These are phyloP conservation scores for Alviniconcha marisindica DNA, from an alignment of 1,140 invertebrate genomes.

Conservation along the genomic window DNA sequence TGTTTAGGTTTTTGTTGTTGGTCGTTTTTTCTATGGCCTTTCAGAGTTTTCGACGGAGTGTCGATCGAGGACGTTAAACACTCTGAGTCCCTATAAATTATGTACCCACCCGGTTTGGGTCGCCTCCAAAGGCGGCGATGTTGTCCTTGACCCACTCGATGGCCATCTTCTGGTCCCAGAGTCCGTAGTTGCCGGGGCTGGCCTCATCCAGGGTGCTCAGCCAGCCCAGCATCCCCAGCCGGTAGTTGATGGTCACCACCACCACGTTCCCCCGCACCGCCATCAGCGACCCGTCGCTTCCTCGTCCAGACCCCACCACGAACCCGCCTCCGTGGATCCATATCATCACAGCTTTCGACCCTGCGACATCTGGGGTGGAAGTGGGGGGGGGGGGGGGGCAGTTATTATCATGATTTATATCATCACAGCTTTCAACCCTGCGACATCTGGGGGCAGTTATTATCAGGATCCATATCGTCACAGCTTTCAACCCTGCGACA, in stretches of 20 bases:
- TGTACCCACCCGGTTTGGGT: conserved; percentile 57
- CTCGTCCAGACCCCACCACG: conserved; percentile 14
- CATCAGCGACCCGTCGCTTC: conserved; percentile 11
- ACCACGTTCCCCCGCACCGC: conserved; percentile 29
- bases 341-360: conserved; percentile 24
- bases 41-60: background rate
- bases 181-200: conserved; percentile 40
- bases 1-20: background rate
- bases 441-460: no score
- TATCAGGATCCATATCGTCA: conserved; percentile 39
- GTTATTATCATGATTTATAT: no score
- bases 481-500: background rate
- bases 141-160: conserved; percentile 79
- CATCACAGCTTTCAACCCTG: no score
- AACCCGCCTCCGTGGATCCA: conserved; percentile 38
- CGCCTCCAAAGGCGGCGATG: conserved; percentile 63
- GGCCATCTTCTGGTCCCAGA: conserved; percentile 79
- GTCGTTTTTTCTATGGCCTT: background rate
- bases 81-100: background rate
- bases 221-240: conserved; percentile 42
- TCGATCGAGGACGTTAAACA: background rate
- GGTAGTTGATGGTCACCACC: conserved; percentile 45
- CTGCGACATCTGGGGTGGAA: background rate
- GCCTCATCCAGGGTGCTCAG: conserved; percentile 5
- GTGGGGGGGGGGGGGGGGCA: no score